Percentiles rank a stretch among this genome's conserved stretches.
Conservation (phyloP, 1,140 invertebrate species). For the Patella vulgata region DNA sequence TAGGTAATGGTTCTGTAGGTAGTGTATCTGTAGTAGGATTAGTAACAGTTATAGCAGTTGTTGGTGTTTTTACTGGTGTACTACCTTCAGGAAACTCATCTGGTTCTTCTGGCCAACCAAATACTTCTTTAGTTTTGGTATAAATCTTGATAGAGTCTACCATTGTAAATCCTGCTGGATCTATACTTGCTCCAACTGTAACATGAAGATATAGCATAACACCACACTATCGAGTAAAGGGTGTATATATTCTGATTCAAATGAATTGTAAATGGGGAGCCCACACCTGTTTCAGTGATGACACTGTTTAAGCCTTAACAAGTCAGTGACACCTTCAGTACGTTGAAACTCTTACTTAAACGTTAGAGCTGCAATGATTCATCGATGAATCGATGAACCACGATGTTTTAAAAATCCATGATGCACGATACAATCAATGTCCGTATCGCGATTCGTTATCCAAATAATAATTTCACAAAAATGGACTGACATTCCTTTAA, state of each 20-base stretch:
- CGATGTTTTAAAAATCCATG: too few species aligned
- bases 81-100: slow-evolving; percentile 78
- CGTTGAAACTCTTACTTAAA: too few species aligned
- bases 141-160: slow-evolving; percentile 93
- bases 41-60: slow-evolving; percentile 21
- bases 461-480: too few species aligned
- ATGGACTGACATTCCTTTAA: too few species aligned
- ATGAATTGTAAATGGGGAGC: too few species aligned
- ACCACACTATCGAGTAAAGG: not conserved
- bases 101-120: slow-evolving; percentile 96
- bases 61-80: slow-evolving; percentile 30
- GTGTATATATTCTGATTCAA: not conserved
- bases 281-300: too few species aligned
- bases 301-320: too few species aligned
- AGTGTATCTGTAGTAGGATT: slow-evolving; percentile 27
- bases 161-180: slow-evolving; percentile 89
- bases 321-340: too few species aligned
- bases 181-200: slow-evolving; percentile 81
- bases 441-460: too few species aligned
- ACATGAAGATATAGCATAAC: slow-evolving; percentile 1
- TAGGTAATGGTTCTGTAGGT: slow-evolving; percentile 48
- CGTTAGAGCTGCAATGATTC: too few species aligned
- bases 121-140: slow-evolving; percentile 94
- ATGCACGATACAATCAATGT: too few species aligned
- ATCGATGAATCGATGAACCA: too few species aligned